phyloP scores from a whole-genome alignment of 2,888 invertebrate genomes.

The Calephelis perditalis region DNA sequence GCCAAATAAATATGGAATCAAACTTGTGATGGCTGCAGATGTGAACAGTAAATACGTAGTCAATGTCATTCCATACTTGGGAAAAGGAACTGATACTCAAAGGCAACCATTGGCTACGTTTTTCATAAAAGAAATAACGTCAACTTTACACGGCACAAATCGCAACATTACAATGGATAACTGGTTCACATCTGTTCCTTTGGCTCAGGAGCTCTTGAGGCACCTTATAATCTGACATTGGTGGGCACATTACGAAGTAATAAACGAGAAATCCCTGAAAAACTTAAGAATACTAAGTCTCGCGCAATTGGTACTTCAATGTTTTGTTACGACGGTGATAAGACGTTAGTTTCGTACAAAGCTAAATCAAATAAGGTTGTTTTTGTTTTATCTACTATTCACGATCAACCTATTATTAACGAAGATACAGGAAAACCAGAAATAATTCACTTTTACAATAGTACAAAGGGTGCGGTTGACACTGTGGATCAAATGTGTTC shows the following conservation, averaged over 20 bases:
- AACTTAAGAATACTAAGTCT: slow-evolving; percentile 17
- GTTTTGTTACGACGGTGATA: slow-evolving; percentile 21
- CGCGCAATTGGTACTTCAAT: slow-evolving; percentile 19
- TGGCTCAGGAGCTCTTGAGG: slow-evolving; percentile 8
- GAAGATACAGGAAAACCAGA: slow-evolving; percentile 21
- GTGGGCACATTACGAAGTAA: not conserved
- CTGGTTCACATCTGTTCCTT: slow-evolving; percentile 21
- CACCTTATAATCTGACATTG: slow-evolving; percentile 16
- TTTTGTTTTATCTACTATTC: slow-evolving; percentile 22
- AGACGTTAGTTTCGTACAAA: slow-evolving; percentile 26
- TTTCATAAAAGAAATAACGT: slow-evolving; percentile 11
- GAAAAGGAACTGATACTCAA: slow-evolving; percentile 9
- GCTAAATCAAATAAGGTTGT: slow-evolving; percentile 26
- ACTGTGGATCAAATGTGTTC: slow-evolving; percentile 30
- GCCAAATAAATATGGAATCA: slow-evolving; percentile 1
- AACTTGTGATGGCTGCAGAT: slow-evolving; percentile 14
- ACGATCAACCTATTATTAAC: slow-evolving; percentile 24
- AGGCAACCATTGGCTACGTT: slow-evolving; percentile 3
- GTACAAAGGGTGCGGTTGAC: slow-evolving; percentile 25
- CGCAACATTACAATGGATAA: slow-evolving; percentile 20
- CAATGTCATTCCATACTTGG: slow-evolving; percentile 12
- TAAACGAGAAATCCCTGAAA: slow-evolving; percentile 19
- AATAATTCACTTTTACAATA: slow-evolving; percentile 27
- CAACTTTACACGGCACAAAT: slow-evolving; percentile 17
- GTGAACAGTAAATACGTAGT: slow-evolving; percentile 1